These are phyloP conservation scores for Coenonympha arcania DNA, from an alignment of 2,888 invertebrate species.

Conservation along the genomic window DNA sequence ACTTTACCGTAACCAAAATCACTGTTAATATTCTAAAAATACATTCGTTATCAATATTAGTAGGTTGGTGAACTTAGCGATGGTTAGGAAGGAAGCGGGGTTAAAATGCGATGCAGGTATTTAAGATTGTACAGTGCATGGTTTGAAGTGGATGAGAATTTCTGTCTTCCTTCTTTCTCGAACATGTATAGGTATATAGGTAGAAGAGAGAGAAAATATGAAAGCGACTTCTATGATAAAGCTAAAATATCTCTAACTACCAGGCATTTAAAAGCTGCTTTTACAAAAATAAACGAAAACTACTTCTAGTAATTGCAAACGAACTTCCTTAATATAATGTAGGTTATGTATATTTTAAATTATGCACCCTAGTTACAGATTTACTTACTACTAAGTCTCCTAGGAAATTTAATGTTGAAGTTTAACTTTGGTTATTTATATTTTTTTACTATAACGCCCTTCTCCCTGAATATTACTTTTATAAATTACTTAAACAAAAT, in stretches of 20 bases:
- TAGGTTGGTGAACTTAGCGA: conserved; percentile 9
- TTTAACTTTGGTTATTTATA: too few species aligned
- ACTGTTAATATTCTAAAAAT: background rate
- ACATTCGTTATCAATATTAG: conserved; percentile 9
- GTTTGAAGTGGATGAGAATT: conserved; percentile 19
- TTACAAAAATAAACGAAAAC: background rate
- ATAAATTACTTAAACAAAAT: too few species aligned
- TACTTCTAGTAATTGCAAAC: too few species aligned
- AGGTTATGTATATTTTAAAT: too few species aligned
- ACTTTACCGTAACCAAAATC: background rate
- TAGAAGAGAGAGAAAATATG: background rate
- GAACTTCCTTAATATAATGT: too few species aligned
- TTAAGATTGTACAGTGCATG: conserved; percentile 21
- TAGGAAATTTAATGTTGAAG: too few species aligned
- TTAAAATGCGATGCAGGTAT: conserved; percentile 17
- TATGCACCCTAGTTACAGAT: too few species aligned
- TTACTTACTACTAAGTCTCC: background rate
- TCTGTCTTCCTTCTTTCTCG: conserved; percentile 19
- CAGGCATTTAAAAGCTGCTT: background rate
- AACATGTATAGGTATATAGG: conserved; percentile 5
- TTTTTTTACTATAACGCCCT: too few species aligned
- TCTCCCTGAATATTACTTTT: too few species aligned
- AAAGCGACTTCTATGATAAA: background rate
- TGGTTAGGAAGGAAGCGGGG: conserved; percentile 10
- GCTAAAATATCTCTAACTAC: background rate